Base-by-base conservation (phyloP, 2,113 vertebrate genomes). In the Pelobates fuscus region DNA sequence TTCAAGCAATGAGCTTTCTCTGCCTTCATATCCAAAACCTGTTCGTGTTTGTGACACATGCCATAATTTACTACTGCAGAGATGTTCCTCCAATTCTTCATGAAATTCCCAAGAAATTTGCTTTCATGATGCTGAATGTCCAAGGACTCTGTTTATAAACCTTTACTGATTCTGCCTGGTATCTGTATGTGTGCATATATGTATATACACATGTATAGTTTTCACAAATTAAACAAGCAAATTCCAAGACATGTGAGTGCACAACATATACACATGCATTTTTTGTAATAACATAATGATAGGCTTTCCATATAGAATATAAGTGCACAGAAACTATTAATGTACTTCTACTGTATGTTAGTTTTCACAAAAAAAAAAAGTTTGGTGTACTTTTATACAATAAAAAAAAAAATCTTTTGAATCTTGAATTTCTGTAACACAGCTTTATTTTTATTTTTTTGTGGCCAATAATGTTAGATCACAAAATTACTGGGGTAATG, bases 41-140 rank as follows among this genome's bases (percentile, higher is more conserved):
- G 97, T 99, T 62, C 91, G 97, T 0, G 97, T 99, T 15, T 99
- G 97, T 0, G 97, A 99, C 15, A 81, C 83, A 10, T 99, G 97
- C 78, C 95, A 98, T 85, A 91, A 94, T 0, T 81, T 98, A 3
- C 88, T 99, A 25, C 92, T 98, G 20, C 95, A 97, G 87, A 93
- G 94, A 66, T 95, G 94, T 80, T 91, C 94, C 0, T 93, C 92
- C 11, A 91, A 87, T 0, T 80, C 77, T 46, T 95, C 96, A 79
- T 99, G 91, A 96, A 74, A 68, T 64, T 5, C 0, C 2, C 4
- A 5, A 4, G 18, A 2, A 25, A 24, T 24, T 17, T 37, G 25
- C 10, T 60, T 11, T 60, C 12, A 29, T 15, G 18, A n/a, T 1
- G 10, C 14, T 18, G 12, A 41, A 41, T 37, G 14, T n/a, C 37